Base-by-base conservation (phyloP, 2,888 invertebrate species). In the Coelinius sp. region DNA sequence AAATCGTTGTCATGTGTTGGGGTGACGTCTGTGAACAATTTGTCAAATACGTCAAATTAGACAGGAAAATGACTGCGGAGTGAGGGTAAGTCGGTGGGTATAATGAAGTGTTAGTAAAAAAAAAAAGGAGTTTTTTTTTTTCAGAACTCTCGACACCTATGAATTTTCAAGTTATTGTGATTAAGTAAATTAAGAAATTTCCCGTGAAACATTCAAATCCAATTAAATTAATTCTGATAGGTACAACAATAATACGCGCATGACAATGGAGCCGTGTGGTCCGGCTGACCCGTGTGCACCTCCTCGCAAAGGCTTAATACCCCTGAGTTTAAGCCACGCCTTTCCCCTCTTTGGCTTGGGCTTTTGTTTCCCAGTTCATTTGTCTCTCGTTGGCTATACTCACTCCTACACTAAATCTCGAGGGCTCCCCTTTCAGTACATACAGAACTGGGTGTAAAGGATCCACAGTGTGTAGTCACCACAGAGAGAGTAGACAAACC, bases 361-460 rank as follows among this genome's bases (percentile, higher is more conserved):
- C 84, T 83, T 86, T 86, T 87, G 86, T 87, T 86, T 86, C 83
- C 84, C 82, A 83, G 82, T 86, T 85, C 86, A 87, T 87, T 86
- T 86, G 85, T 85, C 86, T 85, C 82, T 24, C 17, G 35, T 27
- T n/a, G n/a, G 20, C 46, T 20, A n/a, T n/a, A 46, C 41, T 70
- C 70, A 35, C 44, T 46, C 14, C 46, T 27, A 27, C 25, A 56
- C 59, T 59, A 31, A 35, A 59, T 59, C 25, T 31, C 74, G 71
- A 67, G 41, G 66, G n/a, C n/a, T n/a, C 65, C 68, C 63, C 46
- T 25, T 73, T 35, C 53, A 64, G 17, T 52, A 25, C 27, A 35
- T 17, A 31, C 6, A 35, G 6, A 35, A 6, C 35, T 10, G 10
- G 10, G 35, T 35, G 35, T 35, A 35, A 35, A 35, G 35, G 35